Evolutionary conservation across 2,797 vertebrate genomes (phyloP).

Genomic region (Hapalemur alaotrensis): DNA sequence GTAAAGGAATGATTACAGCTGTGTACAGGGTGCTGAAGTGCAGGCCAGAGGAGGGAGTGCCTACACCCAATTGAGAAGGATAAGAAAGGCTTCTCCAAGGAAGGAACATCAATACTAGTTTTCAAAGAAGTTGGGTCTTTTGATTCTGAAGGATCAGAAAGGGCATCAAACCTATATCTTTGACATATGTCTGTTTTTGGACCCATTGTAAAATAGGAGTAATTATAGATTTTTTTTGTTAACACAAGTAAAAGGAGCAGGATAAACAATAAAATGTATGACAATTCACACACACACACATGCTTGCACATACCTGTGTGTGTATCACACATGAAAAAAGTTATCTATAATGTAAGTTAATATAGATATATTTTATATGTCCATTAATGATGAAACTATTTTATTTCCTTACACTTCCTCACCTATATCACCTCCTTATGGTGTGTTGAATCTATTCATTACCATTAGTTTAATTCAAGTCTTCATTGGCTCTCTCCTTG

Average conservation of each 20-base stretch:
- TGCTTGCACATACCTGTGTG: not conserved
- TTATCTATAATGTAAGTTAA: not conserved
- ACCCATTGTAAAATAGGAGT: not conserved
- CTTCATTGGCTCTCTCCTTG: not conserved
- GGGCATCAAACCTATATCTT: not conserved
- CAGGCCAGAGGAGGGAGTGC: not conserved
- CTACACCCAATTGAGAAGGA: not conserved
- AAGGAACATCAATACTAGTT: not conserved
- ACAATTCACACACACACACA: not conserved
- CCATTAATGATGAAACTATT: not conserved
- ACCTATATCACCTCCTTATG: not conserved
- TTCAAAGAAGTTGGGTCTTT: not conserved
- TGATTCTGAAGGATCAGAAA: conserved; percentile 17
- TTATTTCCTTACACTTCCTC: conserved; percentile 9
- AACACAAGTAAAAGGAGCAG: not conserved
- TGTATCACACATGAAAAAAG: not conserved
- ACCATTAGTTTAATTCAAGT: not conserved
- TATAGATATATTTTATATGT: not conserved
- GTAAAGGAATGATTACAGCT: not conserved
- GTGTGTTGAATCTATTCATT: not conserved
- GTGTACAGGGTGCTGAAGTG: no score
- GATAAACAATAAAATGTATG: not conserved
- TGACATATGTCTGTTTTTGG: not conserved
- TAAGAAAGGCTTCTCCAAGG: not conserved
- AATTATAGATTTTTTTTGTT: not conserved